Evolutionary conservation across 2,113 vertebrate species (phyloP).

Genomic region (Eurystomus gularis): DNA sequence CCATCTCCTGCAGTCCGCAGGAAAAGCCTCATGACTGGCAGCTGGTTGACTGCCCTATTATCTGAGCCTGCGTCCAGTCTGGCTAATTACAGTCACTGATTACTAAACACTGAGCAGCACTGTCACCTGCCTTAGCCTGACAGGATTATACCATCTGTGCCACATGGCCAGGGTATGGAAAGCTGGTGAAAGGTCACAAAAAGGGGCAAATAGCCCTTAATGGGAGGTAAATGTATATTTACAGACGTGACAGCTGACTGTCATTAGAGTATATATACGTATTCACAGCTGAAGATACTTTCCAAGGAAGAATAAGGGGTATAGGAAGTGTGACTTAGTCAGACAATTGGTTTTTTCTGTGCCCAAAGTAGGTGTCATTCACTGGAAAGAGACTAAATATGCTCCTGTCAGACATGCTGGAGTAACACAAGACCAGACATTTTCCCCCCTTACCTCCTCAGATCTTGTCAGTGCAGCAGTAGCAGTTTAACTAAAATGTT

Average conservation of each 20-base stretch:
- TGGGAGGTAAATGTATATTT: constrained; percentile 78
- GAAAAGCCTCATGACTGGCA: constrained; percentile 78
- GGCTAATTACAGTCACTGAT: constrained; percentile 91
- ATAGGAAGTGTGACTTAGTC: constrained; percentile 11
- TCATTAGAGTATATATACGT: constrained; percentile 50
- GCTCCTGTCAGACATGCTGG: neutral
- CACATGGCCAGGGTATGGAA: constrained; percentile 76
- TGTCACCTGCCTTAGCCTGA: constrained; percentile 86
- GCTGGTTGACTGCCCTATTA: constrained; percentile 86
- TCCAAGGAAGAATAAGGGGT: constrained; percentile 34
- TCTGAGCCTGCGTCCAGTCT: constrained; percentile 78
- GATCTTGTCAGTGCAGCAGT: neutral
- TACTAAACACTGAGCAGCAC: constrained; percentile 80
- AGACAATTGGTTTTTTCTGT: neutral
- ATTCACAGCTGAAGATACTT: constrained; percentile 68
- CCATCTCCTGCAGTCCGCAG: constrained; percentile 32
- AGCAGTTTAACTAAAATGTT: neutral
- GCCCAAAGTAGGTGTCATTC: neutral
- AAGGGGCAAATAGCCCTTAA: constrained; percentile 75
- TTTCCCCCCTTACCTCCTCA: neutral
- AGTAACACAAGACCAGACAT: neutral
- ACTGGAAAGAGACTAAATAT: neutral
- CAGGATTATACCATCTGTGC: constrained; percentile 90
- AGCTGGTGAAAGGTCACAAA: constrained; percentile 75
- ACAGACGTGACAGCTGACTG: constrained; percentile 78